Evolutionary conservation across 2,113 vertebrate genomes (phyloP).

Genomic region (Athene noctua): DNA sequence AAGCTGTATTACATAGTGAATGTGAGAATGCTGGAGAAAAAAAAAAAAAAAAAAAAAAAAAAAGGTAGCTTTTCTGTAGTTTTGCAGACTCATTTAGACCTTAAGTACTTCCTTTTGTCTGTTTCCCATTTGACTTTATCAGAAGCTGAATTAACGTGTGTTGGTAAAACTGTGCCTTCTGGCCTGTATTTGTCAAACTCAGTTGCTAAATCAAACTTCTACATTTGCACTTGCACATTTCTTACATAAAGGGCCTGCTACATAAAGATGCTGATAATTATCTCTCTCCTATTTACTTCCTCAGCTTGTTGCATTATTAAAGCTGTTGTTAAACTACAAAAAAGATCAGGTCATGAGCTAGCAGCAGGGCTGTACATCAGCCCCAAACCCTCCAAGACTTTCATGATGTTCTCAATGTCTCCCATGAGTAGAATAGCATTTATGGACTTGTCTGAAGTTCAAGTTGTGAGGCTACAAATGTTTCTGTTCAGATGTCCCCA

Average conservation of each 20-base stretch:
- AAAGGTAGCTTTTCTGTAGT: background rate
- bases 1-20: background rate
- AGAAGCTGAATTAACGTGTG: background rate
- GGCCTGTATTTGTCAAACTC: background rate
- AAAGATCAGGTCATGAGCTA: background rate
- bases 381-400: background rate
- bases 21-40: background rate
- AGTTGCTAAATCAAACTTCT: background rate
- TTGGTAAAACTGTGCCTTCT: background rate
- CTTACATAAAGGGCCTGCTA: background rate
- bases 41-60: background rate
- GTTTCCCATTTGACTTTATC: background rate
- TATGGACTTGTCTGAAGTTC: background rate
- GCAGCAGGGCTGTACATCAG: background rate
- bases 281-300: background rate
- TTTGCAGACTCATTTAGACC: background rate
- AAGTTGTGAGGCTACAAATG: background rate
- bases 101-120: background rate
- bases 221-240: background rate
- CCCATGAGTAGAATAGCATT: background rate
- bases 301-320: background rate
- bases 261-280: background rate
- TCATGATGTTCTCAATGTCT: background rate
- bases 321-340: background rate
- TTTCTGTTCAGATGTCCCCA: background rate